Evolutionary conservation across 2,797 vertebrate genomes (phyloP).

Genomic region (Gambusia yucatana): DNA sequence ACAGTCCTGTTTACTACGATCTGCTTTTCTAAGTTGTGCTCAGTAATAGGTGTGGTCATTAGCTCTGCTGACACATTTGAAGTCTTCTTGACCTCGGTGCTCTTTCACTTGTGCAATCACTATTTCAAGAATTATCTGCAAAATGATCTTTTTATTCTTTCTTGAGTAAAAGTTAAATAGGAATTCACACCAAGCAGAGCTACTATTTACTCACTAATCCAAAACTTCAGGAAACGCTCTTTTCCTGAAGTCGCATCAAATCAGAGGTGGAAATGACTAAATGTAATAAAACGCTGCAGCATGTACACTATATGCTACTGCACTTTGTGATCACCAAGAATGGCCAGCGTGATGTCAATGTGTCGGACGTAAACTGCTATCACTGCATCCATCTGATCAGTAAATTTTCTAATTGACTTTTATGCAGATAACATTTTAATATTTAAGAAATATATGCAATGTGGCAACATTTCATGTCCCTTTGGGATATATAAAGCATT

Average conservation of each 20-base stretch:
- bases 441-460: no score
- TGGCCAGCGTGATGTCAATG: no score
- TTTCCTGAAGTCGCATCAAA: neutral
- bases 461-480: neutral
- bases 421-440: neutral
- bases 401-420: neutral
- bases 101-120: constrained; percentile 23
- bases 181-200: neutral
- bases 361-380: no score
- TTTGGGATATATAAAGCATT: neutral
- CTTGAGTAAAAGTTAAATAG: neutral
- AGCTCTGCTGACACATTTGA: constrained; percentile 7
- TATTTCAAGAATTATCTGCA: neutral
- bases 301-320: neutral
- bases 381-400: neutral
- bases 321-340: neutral
- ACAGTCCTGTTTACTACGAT: neutral
- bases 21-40: neutral
- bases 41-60: neutral
- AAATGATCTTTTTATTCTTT: neutral
- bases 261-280: neutral
- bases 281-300: neutral
- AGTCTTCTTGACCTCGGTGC: neutral
- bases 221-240: neutral
- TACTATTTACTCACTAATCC: neutral